Evolutionary conservation across 1,140 invertebrate species (phyloP), one percentile per base, ranked within the genome.

Genomic region (Riptortus pedestris): DNA sequence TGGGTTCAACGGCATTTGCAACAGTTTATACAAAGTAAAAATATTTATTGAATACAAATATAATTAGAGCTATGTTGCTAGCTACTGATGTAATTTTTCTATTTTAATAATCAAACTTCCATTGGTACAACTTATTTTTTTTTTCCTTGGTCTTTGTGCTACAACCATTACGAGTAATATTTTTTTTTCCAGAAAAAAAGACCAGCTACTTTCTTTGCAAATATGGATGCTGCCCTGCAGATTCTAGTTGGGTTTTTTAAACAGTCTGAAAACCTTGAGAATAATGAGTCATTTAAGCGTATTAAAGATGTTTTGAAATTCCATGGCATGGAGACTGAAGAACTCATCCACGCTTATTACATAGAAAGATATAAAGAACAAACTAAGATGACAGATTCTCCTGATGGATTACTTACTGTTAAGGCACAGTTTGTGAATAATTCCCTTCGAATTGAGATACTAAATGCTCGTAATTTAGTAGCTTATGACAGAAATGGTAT

Each of bases 221-320:
- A 94, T 73, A 80, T 97, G 52, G 86, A 88, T 70, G 85, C 90
- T 67, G 91, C 91, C 14, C 75, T 96, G 45, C 82, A 85, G 66
- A 83, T 93, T 28, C 83, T 96, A 73, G 81, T 91, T 31, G 83
- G 86, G 57, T 94, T 91, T 67, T 96, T 97, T 75, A 88, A 93
- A 74, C 59, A 63, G 58, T 18, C 61, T 65, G 63, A 67, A 60
- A 64, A 65, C 51, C 27, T 71, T 73, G 1, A 71, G 27, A 76
- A 75, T 48, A 71, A 76, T 33, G 72, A 75, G 55, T 72, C 75
- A 12, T 72, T 90, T 55, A 77, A 81, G 58, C 77, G 82, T 63
- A 85, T 89, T 48, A 83, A 87, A 72, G 78, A 81, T 68, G 74
- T 86, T 58, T 73, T 97, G 64, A 80, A 83, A 64, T 74, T 95